These are phyloP conservation scores for Penaeus chinensis DNA, from an alignment of 1,140 invertebrate genomes.

Conservation along the genomic window DNA sequence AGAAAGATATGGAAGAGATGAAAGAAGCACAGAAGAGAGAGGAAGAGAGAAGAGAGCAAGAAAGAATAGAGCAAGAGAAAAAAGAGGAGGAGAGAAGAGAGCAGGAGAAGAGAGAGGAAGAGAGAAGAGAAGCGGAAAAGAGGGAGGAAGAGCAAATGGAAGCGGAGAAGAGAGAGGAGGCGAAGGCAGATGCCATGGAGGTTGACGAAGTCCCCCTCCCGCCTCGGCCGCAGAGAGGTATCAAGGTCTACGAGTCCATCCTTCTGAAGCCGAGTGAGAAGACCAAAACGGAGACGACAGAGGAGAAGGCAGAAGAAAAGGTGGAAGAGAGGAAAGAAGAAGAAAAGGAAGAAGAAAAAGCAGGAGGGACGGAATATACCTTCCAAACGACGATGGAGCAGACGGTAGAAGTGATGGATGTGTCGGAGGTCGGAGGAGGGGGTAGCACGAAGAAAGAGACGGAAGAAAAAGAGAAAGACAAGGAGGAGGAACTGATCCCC, in stretches of 20 bases:
- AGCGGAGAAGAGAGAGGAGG: background rate
- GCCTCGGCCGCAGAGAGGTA: slow-evolving; percentile 40
- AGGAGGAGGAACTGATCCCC: background rate
- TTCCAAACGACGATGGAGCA: slow-evolving; percentile 20
- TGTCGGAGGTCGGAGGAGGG: background rate
- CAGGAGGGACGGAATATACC: background rate
- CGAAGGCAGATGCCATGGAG: background rate
- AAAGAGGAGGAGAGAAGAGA: background rate
- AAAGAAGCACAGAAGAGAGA: background rate
- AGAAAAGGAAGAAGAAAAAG: background rate
- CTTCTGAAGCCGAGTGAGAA: background rate
- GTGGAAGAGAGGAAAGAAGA: background rate
- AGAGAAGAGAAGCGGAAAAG: slow-evolving; percentile 11
- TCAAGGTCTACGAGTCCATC: slow-evolving; percentile 37
- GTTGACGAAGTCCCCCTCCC: background rate
- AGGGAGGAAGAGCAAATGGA: background rate
- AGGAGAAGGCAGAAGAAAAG: slow-evolving; percentile 12
- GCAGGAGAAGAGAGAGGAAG: background rate
- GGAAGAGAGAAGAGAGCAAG: slow-evolving; percentile 13
- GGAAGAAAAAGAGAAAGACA: background rate
- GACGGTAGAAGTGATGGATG: background rate
- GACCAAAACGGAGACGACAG: background rate
- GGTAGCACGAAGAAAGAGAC: background rate
- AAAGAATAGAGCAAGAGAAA: background rate
- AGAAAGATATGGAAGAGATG: background rate